phyloP scores from a whole-genome alignment of 2,797 vertebrate genomes.

The Amphiprion clarkii region DNA sequence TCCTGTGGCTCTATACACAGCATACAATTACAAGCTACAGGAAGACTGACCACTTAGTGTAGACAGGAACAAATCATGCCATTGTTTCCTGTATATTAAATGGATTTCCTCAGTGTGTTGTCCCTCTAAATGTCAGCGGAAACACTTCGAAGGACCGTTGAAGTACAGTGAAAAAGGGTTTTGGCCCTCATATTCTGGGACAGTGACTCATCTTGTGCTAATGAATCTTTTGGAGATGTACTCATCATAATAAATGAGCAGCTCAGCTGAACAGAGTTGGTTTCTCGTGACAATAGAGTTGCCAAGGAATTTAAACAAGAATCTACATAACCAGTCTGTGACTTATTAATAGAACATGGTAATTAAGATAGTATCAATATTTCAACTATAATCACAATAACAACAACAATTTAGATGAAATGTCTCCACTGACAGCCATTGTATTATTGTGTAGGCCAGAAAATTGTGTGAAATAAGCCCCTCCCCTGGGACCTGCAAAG shows the following conservation, averaged over 20 bases:
- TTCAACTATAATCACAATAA: background rate
- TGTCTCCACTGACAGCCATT: no score
- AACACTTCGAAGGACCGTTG: constrained; percentile 6
- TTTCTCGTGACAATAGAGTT: constrained; percentile 28
- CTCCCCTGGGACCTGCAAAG: no score
- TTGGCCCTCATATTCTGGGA: constrained; percentile 11
- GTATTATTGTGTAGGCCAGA: no score
- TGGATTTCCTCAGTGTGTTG: background rate
- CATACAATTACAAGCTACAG: constrained; percentile 14
- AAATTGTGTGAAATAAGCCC: no score
- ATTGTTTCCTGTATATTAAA: constrained; percentile 15
- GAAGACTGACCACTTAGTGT: constrained; percentile 28
- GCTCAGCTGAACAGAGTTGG: background rate
- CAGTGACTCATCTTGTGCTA: constrained; percentile 48
- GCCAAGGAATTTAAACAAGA: constrained; percentile 18
- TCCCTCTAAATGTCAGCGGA: constrained; percentile 2
- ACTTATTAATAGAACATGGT: background rate
- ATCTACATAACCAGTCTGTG: background rate
- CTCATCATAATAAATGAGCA: constrained; percentile 34
- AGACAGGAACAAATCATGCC: background rate
- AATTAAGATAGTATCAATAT: background rate
- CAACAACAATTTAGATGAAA: no score
- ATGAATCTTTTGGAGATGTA: constrained; percentile 34
- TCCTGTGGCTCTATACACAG: constrained; percentile 4
- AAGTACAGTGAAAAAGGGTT: background rate